These are phyloP conservation scores for Prionailurus viverrinus DNA, from an alignment of 2,113 vertebrate genomes.

Conservation along the genomic window DNA sequence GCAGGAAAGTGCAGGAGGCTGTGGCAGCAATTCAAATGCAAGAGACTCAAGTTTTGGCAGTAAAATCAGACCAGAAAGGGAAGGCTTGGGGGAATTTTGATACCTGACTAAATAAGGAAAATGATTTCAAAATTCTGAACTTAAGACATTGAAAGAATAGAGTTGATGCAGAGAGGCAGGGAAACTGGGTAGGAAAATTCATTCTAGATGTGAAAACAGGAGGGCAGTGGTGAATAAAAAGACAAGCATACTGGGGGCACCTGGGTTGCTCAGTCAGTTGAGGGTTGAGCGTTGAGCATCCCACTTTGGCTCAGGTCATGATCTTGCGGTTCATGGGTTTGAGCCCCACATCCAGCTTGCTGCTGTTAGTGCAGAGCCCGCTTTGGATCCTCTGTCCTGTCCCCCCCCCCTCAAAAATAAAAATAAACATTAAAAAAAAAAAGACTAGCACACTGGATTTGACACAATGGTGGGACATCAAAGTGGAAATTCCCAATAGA, in stretches of 20 bases:
- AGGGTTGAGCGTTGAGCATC: too few relatives aligned
- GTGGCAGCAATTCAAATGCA: background rate
- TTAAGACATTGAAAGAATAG: slow-evolving; percentile 2
- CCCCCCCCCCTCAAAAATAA: too few relatives aligned
- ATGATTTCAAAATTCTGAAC: slow-evolving; percentile 42
- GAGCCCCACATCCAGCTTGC: too few relatives aligned
- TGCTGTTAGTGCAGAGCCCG: too few relatives aligned
- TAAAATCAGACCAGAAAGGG: background rate
- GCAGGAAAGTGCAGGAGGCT: background rate
- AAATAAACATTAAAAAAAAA: background rate
- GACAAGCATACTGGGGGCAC: background rate
- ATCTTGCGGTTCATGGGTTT: too few relatives aligned
- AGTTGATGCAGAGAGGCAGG: slow-evolving; percentile 15
- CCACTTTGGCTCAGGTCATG: too few relatives aligned
- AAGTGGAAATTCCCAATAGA: background rate
- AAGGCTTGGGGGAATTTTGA: slow-evolving; percentile 3
- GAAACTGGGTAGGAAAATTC: background rate
- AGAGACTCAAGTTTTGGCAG: slow-evolving; percentile 1
- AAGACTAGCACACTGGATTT: background rate
- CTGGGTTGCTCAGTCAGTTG: too few relatives aligned
- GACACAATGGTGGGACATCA: background rate
- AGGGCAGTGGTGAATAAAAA: background rate
- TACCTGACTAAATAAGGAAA: slow-evolving; percentile 31
- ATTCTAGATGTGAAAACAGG: background rate
- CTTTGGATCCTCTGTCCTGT: too few relatives aligned